Evolutionary conservation across 2,888 invertebrate species (phyloP).

Genomic region (Eupithecia exiguata): DNA sequence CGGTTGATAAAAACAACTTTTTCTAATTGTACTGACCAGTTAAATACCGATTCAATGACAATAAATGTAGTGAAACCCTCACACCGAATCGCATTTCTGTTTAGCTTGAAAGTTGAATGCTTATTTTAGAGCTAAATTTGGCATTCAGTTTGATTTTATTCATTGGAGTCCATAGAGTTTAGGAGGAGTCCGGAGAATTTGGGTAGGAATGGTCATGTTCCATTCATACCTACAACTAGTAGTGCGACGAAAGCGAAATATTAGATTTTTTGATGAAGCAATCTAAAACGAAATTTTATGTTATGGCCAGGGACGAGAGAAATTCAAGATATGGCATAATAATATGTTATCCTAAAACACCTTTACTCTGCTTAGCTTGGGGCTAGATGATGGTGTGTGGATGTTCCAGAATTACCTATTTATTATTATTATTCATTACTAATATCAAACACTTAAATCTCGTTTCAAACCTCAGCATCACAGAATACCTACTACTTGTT

Average conservation of each 20-base stretch:
- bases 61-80: background rate
- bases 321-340: no score
- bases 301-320: no score
- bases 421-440: no score
- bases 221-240: background rate
- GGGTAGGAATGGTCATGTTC: background rate
- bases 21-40: no score
- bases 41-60: background rate
- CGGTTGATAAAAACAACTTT: no score
- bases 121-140: background rate
- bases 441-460: background rate
- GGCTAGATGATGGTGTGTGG: no score
- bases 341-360: background rate
- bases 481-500: background rate
- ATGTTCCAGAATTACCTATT: no score
- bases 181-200: no score
- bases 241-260: background rate
- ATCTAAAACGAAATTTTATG: no score
- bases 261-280: background rate
- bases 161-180: background rate
- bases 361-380: no score
- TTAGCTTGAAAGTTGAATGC: background rate
- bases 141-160: background rate
- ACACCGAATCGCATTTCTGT: background rate
- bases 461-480: background rate